These are phyloP conservation scores for Pipistrellus pipistrellus DNA, from an alignment of 2,797 vertebrate species.

Conservation along the genomic window DNA sequence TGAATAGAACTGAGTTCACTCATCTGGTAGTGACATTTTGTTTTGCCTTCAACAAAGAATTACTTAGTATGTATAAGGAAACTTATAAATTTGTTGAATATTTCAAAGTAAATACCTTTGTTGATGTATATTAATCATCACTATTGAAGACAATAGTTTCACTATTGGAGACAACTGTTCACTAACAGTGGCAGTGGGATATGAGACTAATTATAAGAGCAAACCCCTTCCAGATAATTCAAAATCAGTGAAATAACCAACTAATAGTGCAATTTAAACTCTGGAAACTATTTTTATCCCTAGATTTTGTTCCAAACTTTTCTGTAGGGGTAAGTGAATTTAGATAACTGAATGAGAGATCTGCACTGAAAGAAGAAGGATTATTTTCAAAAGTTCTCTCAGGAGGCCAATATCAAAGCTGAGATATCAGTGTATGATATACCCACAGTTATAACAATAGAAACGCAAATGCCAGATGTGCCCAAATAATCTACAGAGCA, in stretches of 20 bases:
- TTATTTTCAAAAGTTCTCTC: not conserved
- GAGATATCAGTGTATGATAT: not conserved
- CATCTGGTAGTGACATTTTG: not conserved
- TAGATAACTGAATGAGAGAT: not conserved
- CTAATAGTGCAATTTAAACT: not conserved
- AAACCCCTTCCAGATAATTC: not conserved
- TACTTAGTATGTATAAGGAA: not conserved
- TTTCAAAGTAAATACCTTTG: conserved; percentile 15
- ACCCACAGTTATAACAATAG: not conserved
- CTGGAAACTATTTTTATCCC: not conserved
- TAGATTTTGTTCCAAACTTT: not conserved
- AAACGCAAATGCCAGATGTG: conserved; percentile 55
- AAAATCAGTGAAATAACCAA: not conserved
- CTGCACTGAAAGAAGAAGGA: not conserved
- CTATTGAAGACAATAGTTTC: not conserved
- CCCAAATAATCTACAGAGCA: conserved; percentile 5
- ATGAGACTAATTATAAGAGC: not conserved
- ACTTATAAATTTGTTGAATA: not conserved
- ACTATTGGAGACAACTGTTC: not conserved
- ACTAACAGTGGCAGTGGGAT: not conserved
- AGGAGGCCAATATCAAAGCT: not conserved
- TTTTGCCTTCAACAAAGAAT: conserved; percentile 35
- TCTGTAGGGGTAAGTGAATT: not conserved
- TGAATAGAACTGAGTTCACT: not conserved
- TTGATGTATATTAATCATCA: not conserved